Conservation (phyloP, 2,888 invertebrate species). For the Terebella lapidaria region DNA sequence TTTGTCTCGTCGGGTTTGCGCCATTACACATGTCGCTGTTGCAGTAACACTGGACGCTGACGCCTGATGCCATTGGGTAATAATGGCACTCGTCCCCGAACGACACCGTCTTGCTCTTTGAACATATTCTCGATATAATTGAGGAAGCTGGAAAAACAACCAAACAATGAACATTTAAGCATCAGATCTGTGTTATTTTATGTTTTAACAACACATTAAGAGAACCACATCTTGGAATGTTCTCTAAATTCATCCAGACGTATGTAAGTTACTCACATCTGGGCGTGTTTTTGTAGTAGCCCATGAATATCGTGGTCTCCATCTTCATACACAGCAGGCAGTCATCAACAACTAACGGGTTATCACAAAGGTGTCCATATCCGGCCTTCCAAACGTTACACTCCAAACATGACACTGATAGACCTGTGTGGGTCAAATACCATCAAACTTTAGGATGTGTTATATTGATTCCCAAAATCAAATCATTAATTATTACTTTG, state of each 20-base stretch:
- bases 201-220: neutral
- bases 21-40: conserved; percentile 22
- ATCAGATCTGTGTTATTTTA: neutral
- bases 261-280: conserved; percentile 27
- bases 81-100: conserved; percentile 23
- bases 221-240: too few species aligned
- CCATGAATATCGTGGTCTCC: conserved; percentile 22
- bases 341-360: conserved; percentile 18
- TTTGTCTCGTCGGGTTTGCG: conserved; percentile 16
- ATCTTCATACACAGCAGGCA: conserved; percentile 26
- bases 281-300: conserved; percentile 27
- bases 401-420: conserved; percentile 22
- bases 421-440: too few species aligned
- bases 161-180: neutral
- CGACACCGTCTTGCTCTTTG: conserved; percentile 17
- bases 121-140: conserved; percentile 21
- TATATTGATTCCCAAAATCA: too few species aligned
- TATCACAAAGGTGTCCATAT: conserved; percentile 25
- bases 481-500: too few species aligned
- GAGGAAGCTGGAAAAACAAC: conserved; percentile 18
- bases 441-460: too few species aligned
- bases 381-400: conserved; percentile 31
- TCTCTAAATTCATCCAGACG: too few species aligned
- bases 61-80: conserved; percentile 19
- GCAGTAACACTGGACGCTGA: conserved; percentile 23